These are phyloP conservation scores for Piaya cayana DNA, from an alignment of 2,113 vertebrate genomes.

Conservation along the genomic window DNA sequence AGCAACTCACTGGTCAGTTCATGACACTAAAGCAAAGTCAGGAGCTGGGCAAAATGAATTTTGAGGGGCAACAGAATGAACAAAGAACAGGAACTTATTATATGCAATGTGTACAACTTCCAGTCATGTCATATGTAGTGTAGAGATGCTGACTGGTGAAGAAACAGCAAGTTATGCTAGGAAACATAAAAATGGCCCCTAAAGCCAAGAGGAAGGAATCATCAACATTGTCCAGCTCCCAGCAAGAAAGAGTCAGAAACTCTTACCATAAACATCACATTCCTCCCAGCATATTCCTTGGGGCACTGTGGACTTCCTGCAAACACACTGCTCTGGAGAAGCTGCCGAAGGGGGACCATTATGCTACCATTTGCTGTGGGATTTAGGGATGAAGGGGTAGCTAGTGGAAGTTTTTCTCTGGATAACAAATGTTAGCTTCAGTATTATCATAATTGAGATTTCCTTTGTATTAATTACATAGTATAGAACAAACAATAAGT, in stretches of 20 bases:
- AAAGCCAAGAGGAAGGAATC: background rate
- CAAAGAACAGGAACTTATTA: background rate
- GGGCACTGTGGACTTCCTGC: background rate
- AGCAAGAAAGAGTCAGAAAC: background rate
- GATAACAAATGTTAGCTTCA: background rate
- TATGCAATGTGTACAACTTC: background rate
- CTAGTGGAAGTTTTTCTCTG: background rate
- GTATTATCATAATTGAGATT: background rate
- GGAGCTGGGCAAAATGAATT: background rate
- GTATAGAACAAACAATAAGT: background rate
- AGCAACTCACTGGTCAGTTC: background rate
- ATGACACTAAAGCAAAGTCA: background rate
- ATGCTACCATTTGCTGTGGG: background rate
- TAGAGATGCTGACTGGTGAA: background rate
- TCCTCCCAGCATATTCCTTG: background rate
- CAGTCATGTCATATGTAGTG: background rate
- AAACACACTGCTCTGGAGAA: background rate
- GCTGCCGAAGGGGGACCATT: rapidly evolving
- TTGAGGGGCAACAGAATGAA: background rate
- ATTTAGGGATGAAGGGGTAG: background rate
- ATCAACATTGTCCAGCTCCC: background rate
- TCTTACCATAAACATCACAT: background rate
- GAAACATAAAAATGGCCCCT: background rate
- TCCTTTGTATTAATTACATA: background rate
- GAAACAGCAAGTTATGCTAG: background rate